A percentile compares a stretch with the other conserved stretches of the same genome.
phyloP scores from a whole-genome alignment of 2,888 invertebrate species.

The Plebejus melissa region DNA sequence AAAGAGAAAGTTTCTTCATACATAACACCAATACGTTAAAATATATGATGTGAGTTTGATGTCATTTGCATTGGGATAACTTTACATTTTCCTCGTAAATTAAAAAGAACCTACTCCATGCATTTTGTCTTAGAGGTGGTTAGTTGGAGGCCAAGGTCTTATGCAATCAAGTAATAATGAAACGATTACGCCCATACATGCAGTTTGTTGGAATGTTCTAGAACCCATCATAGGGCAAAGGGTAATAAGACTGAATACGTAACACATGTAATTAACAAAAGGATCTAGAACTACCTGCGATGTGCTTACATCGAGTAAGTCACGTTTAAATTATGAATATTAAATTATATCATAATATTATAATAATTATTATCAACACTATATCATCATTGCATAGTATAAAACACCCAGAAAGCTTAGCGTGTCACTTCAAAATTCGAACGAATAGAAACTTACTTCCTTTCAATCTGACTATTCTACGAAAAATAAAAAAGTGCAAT shows the following conservation, averaged over 20 bases:
- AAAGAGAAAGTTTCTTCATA: not conserved
- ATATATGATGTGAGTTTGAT: not conserved
- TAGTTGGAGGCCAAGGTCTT: slow-evolving; percentile 8
- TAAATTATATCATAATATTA: no score
- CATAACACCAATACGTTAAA: not conserved
- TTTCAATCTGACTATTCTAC: no score
- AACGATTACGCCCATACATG: slow-evolving; percentile 17
- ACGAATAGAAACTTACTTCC: no score
- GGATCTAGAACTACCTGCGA: not conserved
- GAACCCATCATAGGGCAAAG: not conserved
- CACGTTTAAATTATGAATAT: not conserved
- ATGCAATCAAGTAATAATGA: slow-evolving; percentile 15
- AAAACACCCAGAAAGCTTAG: no score
- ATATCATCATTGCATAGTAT: no score
- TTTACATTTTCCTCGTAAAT: not conserved
- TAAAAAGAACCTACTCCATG: not conserved
- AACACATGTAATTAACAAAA: not conserved
- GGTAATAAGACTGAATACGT: not conserved
- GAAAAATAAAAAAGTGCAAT: no score
- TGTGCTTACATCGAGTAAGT: not conserved
- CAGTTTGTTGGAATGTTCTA: not conserved
- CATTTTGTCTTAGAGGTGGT: not conserved
- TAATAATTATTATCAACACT: no score
- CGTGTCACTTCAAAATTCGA: no score
- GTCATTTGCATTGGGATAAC: not conserved